Conservation (phyloP, 2,113 vertebrate species). For the Anser cygnoides region DNA sequence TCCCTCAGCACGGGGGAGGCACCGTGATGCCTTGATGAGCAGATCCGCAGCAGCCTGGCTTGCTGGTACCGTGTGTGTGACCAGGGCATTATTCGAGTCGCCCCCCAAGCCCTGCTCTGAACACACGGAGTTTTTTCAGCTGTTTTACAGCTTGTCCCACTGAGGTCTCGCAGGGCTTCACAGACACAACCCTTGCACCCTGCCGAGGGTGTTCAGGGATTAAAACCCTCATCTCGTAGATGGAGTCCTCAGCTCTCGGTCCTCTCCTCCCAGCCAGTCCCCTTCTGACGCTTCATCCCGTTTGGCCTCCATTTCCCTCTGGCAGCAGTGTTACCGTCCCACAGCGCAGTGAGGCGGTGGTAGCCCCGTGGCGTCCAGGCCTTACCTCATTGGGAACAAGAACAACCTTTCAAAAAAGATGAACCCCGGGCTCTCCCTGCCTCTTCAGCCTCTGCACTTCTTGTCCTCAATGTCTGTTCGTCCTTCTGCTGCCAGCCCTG, state of each 20-base stretch:
- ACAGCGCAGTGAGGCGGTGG: background rate
- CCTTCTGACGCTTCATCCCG: background rate
- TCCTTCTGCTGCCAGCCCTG: background rate
- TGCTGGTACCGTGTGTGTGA: background rate
- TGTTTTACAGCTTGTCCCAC: background rate
- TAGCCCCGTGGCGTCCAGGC: background rate
- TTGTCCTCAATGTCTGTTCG: background rate
- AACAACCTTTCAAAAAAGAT: background rate
- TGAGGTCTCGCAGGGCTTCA: background rate
- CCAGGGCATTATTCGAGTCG: background rate
- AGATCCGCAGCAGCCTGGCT: background rate
- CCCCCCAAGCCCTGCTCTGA: background rate
- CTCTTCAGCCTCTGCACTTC: background rate
- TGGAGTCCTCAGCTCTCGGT: background rate
- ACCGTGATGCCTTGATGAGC: conserved; percentile 22
- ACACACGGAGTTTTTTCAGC: background rate
- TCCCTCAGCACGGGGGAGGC: background rate
- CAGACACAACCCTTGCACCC: background rate
- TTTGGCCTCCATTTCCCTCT: background rate
- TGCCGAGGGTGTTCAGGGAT: background rate
- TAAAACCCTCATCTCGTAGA: background rate
- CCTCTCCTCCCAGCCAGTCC: background rate
- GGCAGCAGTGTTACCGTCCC: background rate
- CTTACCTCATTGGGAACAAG: background rate
- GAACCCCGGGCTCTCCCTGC: too few species aligned